Evolutionary conservation across 2,797 vertebrate species (phyloP), one percentile per base, ranked within the genome.

Genomic region (Sus cebifrons): DNA sequence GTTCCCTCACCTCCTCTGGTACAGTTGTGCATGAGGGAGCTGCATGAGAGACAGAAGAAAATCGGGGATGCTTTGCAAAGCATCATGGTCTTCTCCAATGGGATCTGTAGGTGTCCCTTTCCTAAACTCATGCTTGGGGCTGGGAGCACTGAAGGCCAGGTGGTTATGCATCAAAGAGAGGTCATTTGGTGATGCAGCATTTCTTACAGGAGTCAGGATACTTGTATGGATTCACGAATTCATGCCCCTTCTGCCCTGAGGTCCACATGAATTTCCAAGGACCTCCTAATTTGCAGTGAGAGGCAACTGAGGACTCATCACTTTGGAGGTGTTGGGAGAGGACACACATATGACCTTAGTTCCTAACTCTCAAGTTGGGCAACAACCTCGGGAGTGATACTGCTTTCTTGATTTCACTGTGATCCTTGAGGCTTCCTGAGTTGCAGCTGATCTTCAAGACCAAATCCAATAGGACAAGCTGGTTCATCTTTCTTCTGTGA

Each of bases 371-470:
- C 32, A 77, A 95, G 87, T 44, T 90, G 95, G 91, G 77, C 96
- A 97, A 94, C 93, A 95, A 65, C 86, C 97, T 96, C 97, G 97
- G 75, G 96, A 97, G 36, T 18, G 67, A 94, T 97, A 97, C 78
- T 23, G 64, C 95, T 91, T 89, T 88, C 90, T 85, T 88, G 82
- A 97, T 64, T 85, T 97, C 84, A 89, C 58, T 82, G 60, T 58
- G 68, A 79, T 95, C 73, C 88, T 89, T 44, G 62, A 85, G 70
- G 67, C 32, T 95, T 96, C 65, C 70, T 77, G 81, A 58, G 77
- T 81, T 96, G 96, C 64, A 82, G 75, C 18, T 65, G 95, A 75
- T 98, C 97, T 93, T 97, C 96, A 95, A 86, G 94, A 14, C 74
- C 74, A 65, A 74, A 70, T 88, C 73, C 96, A 17, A 77, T 12